Evolutionary conservation across 2,797 vertebrate species (phyloP), one percentile per base, ranked within the genome.

Genomic region (Rhynchonycteris naso): DNA sequence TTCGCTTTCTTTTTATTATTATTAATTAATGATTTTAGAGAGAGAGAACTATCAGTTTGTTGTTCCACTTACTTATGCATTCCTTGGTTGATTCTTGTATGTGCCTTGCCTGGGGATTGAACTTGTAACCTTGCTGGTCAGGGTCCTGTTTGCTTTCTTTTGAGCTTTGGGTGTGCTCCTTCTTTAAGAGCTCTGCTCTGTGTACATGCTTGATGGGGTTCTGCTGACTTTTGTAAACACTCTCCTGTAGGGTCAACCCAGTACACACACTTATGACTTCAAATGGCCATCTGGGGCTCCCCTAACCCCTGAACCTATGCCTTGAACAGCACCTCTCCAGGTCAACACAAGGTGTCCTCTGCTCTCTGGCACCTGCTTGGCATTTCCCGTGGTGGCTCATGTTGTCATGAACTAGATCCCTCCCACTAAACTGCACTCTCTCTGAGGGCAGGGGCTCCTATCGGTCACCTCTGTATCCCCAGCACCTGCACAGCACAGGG

Each of bases 151-250:
- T 35, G 50, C 75, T 50, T 52, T 11, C 43, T 81, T 90, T 50
- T 56, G 68, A 47, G 35, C 33, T 71, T 18, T 2, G 78, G 12
- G 89, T 50, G 18, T 30, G 81, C 24, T 56, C 5, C 50, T 72
- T 63, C 28, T 8, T 15, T 12, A 7, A 43, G 59, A 61, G 28
- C 79, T 71, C 58, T 91, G 78, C 18, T 43, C 43, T 24, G 6
- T 28, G 16, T 11, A 10, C 8, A 1, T 2, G 7, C 59, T 43
- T 13, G 18, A 7, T 54, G 16, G 4, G 43, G 75, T 76, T 80
- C 87, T 95, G 52, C 66, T 86, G 82, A 43, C 78, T 54, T 92
- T 28, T 35, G 82, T 68, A 76, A 61, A 59, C 74, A 16, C 50
- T 68, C 72, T 50, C 54, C 74, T 59, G 3, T 35, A 71, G 33